Evolutionary conservation across 2,797 vertebrate genomes (phyloP), one percentile per base, ranked within the genome.

Genomic region (Forpus xanthops): DNA sequence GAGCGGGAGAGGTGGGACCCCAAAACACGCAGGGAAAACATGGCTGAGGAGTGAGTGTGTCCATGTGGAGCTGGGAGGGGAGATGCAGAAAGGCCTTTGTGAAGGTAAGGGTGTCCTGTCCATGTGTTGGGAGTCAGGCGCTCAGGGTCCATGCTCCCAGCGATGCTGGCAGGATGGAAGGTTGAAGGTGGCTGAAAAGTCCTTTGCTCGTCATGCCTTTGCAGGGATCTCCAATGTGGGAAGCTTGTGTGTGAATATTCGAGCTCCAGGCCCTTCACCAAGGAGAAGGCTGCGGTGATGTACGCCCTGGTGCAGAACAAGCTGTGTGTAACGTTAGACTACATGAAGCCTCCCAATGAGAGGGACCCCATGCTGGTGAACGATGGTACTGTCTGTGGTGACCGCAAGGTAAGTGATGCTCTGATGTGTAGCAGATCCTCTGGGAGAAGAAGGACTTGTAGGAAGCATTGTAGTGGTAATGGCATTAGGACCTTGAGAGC

Each of bases 401-500:
- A 77, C 13, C 47, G 23, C 31, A 77, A 77, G 47, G 74, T 42
- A 64, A 52, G 74, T 0, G 9, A 77, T 28, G 11, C 60, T 15
- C 39, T 35, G 47, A 76, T 1, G 2, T 15, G 37, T 9, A 42
- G 74, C 60, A 28, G 25, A 23, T 42, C 37, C 60, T 27, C 6
- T 52, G 74, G 60, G 60, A 53, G 31, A 52, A 62, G 44, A 15
- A 42, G 25, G 47, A 53, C 47, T 18, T 35, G 25, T 11, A 23
- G 37, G 23, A 64, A 35, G 31, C 21, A 18, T 18, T 23, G 60
- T 25, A 52, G 42, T 12, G 15, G 71, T 23, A 18, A 55, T 1
- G 3, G n/a, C 9, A 5, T 18, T 4, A 9, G 55, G 4, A 28
- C 55, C 15, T 9, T 0, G 6, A 73, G n/a, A 5, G 9, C 31